Evolutionary conservation across 2,113 vertebrate genomes (phyloP).

Genomic region (Aptenodytes forsteri): DNA sequence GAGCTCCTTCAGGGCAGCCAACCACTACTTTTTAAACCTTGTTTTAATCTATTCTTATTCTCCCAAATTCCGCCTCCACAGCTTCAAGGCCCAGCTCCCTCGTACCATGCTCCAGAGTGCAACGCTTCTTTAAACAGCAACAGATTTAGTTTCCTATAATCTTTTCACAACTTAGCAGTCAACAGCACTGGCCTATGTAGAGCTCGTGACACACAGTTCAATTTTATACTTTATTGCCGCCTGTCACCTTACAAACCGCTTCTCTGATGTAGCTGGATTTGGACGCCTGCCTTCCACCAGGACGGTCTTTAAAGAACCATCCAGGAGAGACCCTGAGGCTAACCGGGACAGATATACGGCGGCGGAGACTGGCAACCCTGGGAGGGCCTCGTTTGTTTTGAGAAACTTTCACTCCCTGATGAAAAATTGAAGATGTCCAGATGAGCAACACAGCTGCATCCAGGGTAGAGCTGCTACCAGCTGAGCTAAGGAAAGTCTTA

Average conservation of each 20-base stretch:
- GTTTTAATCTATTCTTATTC: not conserved
- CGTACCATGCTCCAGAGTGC: accelerated
- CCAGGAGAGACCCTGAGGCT: not conserved
- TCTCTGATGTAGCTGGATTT: not conserved
- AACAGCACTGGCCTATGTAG: not conserved
- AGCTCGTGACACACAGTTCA: not conserved
- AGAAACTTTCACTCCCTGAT: not conserved
- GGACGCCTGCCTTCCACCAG: not conserved
- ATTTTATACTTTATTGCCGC: accelerated
- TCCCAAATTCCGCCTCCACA: not conserved
- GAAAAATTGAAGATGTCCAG: not conserved
- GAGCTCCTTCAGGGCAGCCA: not conserved
- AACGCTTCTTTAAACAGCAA: not conserved
- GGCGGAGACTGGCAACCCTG: not conserved
- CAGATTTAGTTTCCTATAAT: not conserved
- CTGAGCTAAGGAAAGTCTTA: not conserved
- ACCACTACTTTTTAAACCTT: not conserved
- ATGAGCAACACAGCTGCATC: not conserved
- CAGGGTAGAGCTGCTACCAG: not conserved
- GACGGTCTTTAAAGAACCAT: not conserved
- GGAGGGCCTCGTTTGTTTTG: not conserved
- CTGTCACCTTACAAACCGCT: not conserved
- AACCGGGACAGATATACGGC: not conserved
- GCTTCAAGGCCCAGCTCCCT: not conserved
- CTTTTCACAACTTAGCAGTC: not conserved